These are phyloP conservation scores for Psephotus haematonotus DNA, from an alignment of 2,113 vertebrate genomes.

Conservation along the genomic window DNA sequence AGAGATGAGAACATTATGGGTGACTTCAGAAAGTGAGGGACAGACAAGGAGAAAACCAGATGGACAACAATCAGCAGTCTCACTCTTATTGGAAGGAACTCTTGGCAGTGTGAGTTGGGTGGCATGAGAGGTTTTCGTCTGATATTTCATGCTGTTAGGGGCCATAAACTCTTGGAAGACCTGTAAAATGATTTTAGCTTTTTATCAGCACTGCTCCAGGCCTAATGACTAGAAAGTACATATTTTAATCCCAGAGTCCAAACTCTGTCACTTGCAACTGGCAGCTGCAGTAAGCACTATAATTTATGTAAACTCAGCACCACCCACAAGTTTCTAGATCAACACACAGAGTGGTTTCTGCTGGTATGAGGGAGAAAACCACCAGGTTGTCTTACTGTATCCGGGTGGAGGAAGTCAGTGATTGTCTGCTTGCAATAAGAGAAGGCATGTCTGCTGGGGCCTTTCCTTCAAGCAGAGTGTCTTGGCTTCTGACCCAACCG, in stretches of 20 bases:
- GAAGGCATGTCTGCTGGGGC: constrained; percentile 21
- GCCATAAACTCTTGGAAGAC: neutral
- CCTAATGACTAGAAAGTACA: neutral
- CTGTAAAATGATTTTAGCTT: neutral
- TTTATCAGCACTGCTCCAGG: neutral
- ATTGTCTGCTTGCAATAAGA: constrained; percentile 50
- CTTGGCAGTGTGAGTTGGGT: neutral
- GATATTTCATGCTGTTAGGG: neutral
- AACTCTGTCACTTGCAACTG: neutral
- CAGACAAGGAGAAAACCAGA: neutral
- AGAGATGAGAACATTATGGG: neutral
- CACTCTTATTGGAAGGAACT: neutral
- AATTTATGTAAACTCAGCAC: constrained; percentile 43
- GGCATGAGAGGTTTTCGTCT: neutral
- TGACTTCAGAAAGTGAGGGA: neutral
- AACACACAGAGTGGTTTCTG: constrained; percentile 48
- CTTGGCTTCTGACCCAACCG: constrained; percentile 46
- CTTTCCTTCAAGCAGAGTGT: constrained; percentile 6
- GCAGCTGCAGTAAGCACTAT: neutral
- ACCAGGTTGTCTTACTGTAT: constrained; percentile 58
- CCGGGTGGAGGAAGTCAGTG: constrained; percentile 37
- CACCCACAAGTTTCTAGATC: constrained; percentile 39
- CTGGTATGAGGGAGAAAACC: constrained; percentile 44
- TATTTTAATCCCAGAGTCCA: constrained; percentile 5
- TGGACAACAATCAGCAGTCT: neutral